phyloP scores from a whole-genome alignment of 2,888 invertebrate species.

The Syritta pipiens region DNA sequence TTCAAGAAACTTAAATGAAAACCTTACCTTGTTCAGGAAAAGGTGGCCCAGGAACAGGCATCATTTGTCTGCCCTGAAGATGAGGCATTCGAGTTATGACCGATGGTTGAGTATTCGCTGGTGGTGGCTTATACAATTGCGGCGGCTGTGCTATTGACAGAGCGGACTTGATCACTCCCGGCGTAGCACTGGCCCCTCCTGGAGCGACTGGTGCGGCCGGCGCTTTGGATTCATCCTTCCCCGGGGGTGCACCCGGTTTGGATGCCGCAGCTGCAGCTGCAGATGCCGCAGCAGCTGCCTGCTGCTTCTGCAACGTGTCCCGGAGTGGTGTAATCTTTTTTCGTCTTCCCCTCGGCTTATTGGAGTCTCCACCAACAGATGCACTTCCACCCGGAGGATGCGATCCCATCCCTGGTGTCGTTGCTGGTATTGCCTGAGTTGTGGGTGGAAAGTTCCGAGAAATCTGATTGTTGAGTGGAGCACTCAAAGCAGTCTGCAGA shows the following conservation, averaged over 20 bases:
- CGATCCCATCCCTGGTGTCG: conserved; percentile 27
- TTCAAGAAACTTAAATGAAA: not conserved
- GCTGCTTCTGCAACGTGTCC: conserved; percentile 79
- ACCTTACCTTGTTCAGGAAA: conserved; percentile 72
- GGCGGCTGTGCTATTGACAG: conserved; percentile 79
- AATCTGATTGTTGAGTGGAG: conserved; percentile 76
- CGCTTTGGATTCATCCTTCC: conserved; percentile 22
- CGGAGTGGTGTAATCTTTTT: conserved; percentile 79
- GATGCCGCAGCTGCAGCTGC: conserved; percentile 75
- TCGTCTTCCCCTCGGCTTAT: conserved; percentile 77
- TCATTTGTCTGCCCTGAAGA: conserved; percentile 70
- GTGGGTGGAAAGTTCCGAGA: conserved; percentile 70
- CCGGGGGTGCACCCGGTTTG: conserved; percentile 15
- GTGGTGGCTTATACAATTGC: conserved; percentile 80
- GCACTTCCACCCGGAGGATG: conserved; percentile 44
- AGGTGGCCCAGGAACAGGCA: conserved; percentile 62
- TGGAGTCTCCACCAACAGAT: conserved; percentile 19
- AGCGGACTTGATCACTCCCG: conserved; percentile 70
- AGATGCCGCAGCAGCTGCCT: conserved; percentile 81
- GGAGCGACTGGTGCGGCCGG: conserved; percentile 1
- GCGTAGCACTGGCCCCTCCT: conserved; percentile 16
- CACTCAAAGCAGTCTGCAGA: conserved; percentile 76
- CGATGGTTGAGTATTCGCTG: conserved; percentile 79
- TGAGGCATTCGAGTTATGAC: conserved; percentile 84
- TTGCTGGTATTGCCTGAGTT: conserved; percentile 61